Conservation (phyloP, 2,113 vertebrate genomes). For the Eulemur macaco region DNA sequence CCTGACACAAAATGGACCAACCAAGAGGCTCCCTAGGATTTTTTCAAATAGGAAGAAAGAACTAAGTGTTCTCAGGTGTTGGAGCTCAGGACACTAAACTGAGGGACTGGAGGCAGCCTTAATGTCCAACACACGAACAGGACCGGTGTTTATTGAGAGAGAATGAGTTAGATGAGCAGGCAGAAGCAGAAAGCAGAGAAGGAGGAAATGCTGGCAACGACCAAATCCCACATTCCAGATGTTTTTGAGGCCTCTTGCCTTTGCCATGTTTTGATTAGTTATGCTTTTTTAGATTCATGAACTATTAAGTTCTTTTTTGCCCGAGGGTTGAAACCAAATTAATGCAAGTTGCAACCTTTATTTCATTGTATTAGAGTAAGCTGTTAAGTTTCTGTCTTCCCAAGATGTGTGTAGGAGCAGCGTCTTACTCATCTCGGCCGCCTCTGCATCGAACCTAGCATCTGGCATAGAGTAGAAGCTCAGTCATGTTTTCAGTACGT, state of each 20-base stretch:
- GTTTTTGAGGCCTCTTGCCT: not conserved
- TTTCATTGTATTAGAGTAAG: not conserved
- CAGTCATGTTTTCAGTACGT: not conserved
- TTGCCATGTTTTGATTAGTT: not conserved
- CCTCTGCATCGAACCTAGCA: not conserved
- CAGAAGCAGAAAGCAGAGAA: not conserved
- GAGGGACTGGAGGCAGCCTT: not conserved
- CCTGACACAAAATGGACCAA: not conserved
- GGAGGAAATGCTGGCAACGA: not conserved
- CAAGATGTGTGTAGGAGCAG: not conserved
- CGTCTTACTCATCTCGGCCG: not conserved
- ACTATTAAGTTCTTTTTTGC: not conserved
- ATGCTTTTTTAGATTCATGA: conserved; percentile 2
- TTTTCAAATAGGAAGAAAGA: not conserved
- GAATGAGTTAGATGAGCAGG: not conserved
- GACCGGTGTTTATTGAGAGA: not conserved
- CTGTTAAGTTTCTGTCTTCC: not conserved
- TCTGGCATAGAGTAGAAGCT: not conserved
- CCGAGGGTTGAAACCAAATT: not conserved
- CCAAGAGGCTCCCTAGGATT: not conserved
- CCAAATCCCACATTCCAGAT: not conserved
- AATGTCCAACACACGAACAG: not conserved
- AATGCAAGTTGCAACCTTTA: not conserved
- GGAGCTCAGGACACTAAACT: not conserved
- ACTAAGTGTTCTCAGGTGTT: not conserved